Evolutionary conservation across 1,140 invertebrate species (phyloP), one percentile per base, ranked within the genome.

Genomic region (Drosophila paulistorum): DNA sequence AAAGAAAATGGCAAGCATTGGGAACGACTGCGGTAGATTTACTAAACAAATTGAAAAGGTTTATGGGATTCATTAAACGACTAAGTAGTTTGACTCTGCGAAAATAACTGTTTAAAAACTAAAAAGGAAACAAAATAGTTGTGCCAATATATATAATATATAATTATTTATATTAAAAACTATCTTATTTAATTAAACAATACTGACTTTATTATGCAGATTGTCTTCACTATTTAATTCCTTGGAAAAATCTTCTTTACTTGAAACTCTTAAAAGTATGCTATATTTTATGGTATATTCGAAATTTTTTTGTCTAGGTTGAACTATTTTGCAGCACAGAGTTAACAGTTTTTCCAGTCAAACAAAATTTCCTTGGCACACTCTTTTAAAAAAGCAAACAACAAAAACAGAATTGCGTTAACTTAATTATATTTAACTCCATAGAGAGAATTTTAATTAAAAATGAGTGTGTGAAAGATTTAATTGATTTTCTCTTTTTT

Each of bases 401-500:
- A 61, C 17, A 66, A 48, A 54, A 20, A 60, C 45, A 23, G 37
- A 71, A 79, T 66, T 33, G 75, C 70, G 77, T 79, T 77, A 71
- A 87, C 83, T 87, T 79, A 79, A 87, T 87, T 87, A 87, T 79
- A 68, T 51, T 51, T 74, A 72, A 74, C 72, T 77, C 76, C 51
- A 63, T 71, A 51, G 45, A 51, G 73, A 67, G 62, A 89, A 83
- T 78, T 89, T 87, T 80, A 87, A 87, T 87, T 87, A 87, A 83
- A 83, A 51, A 51, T 51, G 45, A 83, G 79, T 74, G 66, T 74
- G 83, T 70, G 75, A 79, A 80, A 74, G 77, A 77, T 75, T 83
- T 87, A 87, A 89, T 87, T 87, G 84, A 87, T 87, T 23, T 23
- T 51, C 9, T 48, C 14, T 20, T 17, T 45, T 17, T 45, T 45